phyloP scores from a whole-genome alignment of 2,888 invertebrate species.

The Pristionchus fissidentatus region DNA sequence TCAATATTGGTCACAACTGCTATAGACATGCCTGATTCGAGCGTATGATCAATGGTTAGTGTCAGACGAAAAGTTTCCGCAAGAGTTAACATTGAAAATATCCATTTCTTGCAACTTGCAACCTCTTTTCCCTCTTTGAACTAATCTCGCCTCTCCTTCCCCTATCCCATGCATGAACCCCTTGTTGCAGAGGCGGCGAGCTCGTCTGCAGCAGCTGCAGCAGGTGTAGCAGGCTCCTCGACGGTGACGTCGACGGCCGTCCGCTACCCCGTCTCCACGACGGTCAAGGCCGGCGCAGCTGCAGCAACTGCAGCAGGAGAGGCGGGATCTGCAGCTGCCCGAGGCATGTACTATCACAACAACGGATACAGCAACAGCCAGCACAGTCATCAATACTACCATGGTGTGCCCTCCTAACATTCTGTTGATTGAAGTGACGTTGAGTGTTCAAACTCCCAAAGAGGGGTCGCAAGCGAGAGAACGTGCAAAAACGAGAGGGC shows the following conservation, averaged over 20 bases:
- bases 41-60: too few species aligned
- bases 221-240: slow-evolving; percentile 41
- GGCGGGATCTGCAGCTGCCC: background rate
- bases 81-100: too few species aligned
- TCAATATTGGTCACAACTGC: too few species aligned
- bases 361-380: background rate
- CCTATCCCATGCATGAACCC: slow-evolving; percentile 42
- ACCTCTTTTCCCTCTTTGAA: background rate
- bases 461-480: too few species aligned
- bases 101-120: background rate
- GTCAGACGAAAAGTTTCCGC: too few species aligned
- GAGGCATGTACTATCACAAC: slow-evolving; percentile 35
- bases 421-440: background rate
- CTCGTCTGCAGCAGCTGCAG: slow-evolving; percentile 24
- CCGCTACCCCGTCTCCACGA: slow-evolving; percentile 51
- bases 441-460: too few species aligned
- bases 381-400: background rate
- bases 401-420: slow-evolving; percentile 38
- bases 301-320: background rate
- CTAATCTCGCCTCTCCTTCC: slow-evolving; percentile 6
- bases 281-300: slow-evolving; percentile 36
- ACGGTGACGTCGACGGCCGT: slow-evolving; percentile 52
- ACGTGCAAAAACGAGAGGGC: too few species aligned
- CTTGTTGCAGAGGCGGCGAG: slow-evolving; percentile 50
- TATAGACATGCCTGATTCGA: too few species aligned